Evolutionary conservation across 1,140 invertebrate genomes (phyloP).

Genomic region (Drosophila nikananu): DNA sequence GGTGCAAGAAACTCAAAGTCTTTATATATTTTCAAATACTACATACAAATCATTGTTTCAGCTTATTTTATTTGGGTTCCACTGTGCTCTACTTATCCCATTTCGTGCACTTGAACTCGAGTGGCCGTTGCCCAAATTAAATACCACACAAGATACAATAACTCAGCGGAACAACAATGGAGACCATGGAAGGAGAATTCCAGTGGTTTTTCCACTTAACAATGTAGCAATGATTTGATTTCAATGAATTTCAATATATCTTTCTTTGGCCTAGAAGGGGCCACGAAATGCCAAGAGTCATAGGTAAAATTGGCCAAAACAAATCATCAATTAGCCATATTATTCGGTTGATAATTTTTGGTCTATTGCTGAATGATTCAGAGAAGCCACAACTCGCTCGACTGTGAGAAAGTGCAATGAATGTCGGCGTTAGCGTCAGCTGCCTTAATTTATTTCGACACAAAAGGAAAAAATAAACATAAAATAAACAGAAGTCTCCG

Average conservation of each 20-base stretch:
- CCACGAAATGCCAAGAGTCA: constrained; percentile 6
- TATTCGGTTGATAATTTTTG: constrained; percentile 11
- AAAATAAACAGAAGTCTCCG: constrained; percentile 21
- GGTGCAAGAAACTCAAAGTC: background rate
- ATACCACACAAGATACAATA: constrained; percentile 25
- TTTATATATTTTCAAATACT: background rate
- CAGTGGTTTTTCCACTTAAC: constrained; percentile 38
- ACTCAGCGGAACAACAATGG: constrained; percentile 22
- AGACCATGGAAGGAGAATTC: constrained; percentile 17
- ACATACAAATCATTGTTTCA: background rate
- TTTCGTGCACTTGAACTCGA: constrained; percentile 68
- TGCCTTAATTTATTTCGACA: constrained; percentile 47
- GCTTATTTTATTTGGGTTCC: background rate
- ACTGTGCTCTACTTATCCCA: constrained; percentile 32
- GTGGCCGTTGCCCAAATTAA: constrained; percentile 40
- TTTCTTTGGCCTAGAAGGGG: constrained; percentile 1
- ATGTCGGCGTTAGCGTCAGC: constrained; percentile 27
- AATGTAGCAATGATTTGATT: constrained; percentile 19
- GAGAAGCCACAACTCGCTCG: constrained; percentile 2
- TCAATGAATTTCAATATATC: constrained; percentile 32
- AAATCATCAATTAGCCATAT: constrained; percentile 34
- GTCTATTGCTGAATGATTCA: constrained; percentile 17
- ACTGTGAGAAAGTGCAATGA: constrained; percentile 63
- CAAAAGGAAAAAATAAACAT: background rate
- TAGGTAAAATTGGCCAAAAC: constrained; percentile 20